phyloP scores from a whole-genome alignment of 1,140 invertebrate species.

The Mamestra configurata region DNA sequence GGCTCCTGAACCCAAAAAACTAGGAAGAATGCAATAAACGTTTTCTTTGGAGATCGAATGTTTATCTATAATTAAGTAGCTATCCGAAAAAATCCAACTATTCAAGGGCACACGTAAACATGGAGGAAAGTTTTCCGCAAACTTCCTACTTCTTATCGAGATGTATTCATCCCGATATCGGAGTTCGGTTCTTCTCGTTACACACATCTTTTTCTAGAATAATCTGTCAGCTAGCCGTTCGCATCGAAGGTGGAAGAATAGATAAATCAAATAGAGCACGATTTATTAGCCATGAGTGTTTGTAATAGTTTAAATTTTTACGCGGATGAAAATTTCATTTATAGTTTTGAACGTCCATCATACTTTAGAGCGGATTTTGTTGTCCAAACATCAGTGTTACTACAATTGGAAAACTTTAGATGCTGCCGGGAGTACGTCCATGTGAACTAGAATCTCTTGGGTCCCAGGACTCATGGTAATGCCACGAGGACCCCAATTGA shows the following conservation, averaged over 20 bases:
- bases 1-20: no score
- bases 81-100: constrained; percentile 9
- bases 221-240: neutral
- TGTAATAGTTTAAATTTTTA: constrained; percentile 19
- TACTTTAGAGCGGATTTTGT: constrained; percentile 19
- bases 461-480: no score
- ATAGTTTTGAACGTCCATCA: constrained; percentile 5
- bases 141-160: constrained; percentile 7
- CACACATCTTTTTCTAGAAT: neutral
- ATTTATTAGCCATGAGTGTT: constrained; percentile 21
- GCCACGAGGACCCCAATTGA: no score
- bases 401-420: neutral
- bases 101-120: neutral
- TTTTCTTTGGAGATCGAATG: no score
- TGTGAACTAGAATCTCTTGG: no score
- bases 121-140: neutral
- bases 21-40: no score
- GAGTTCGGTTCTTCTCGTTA: neutral
- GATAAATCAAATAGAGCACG: constrained; percentile 20
- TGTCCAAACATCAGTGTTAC: neutral
- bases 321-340: constrained; percentile 18
- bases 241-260: neutral
- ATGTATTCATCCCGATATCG: constrained; percentile 8
- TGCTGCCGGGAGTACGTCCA: no score
- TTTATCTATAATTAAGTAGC: neutral